Percentiles rank a stretch among this genome's conserved stretches.
Conservation (phyloP, 2,113 vertebrate genomes). For the Pitta sordida region DNA sequence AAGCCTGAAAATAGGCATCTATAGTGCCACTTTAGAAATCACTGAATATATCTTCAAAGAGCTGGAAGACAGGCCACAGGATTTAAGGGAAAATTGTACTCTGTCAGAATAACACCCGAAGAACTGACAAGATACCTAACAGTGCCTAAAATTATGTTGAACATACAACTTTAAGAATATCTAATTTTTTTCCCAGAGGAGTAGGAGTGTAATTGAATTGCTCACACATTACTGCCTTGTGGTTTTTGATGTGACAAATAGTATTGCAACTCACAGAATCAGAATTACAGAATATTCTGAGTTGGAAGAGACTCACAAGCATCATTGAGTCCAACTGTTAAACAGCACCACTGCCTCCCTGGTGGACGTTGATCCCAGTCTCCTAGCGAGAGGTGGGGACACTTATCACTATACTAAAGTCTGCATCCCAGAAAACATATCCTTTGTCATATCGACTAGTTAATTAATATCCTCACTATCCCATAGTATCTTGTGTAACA, state of each 20-base stretch:
- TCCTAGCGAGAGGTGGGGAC: no score
- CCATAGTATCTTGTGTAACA: neutral
- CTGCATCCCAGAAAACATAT: neutral
- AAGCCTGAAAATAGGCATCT: neutral
- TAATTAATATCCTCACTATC: neutral
- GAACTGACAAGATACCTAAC: neutral
- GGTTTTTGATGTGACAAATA: neutral
- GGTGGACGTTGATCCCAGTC: no score
- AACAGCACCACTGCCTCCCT: no score
- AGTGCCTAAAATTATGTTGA: neutral
- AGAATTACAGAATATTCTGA: no score
- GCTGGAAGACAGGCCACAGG: neutral
- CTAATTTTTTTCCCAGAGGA: neutral
- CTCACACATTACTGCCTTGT: neutral
- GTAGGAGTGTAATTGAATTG: neutral
- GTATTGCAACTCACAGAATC: neutral
- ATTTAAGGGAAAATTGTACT: neutral
- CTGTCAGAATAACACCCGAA: neutral
- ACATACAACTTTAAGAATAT: neutral
- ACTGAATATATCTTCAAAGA: neutral
- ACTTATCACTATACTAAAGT: no score
- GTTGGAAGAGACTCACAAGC: no score
- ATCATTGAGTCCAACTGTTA: no score
- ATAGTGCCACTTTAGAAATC: neutral
- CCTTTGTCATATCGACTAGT: neutral